phyloP scores from a whole-genome alignment of 2,888 invertebrate genomes.

The Emesis castigata region DNA sequence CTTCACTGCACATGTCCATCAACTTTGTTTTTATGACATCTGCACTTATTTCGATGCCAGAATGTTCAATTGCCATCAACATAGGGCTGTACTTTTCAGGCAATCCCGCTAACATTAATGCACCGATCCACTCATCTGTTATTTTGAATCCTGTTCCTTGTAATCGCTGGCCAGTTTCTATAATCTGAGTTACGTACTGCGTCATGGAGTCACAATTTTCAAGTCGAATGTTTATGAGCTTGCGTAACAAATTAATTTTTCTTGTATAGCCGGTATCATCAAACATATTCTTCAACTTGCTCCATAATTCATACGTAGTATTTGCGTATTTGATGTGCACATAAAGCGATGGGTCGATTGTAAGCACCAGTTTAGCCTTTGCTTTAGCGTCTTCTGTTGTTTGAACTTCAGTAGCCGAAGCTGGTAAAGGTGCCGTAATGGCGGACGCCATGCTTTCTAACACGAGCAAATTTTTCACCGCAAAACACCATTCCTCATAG shows the following conservation, averaged over 20 bases:
- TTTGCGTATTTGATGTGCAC: constrained; percentile 5
- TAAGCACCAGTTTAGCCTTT: constrained; percentile 5
- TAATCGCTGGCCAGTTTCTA: not conserved
- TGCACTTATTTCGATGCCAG: not conserved
- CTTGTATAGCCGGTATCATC: constrained; percentile 1
- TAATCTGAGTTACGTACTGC: not conserved
- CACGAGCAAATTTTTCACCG: not conserved
- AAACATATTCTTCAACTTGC: constrained; percentile 5
- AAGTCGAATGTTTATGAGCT: not conserved
- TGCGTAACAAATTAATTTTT: constrained; percentile 2
- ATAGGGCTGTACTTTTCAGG: not conserved
- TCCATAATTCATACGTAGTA: not conserved
- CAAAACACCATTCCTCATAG: constrained; percentile 8
- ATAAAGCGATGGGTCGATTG: constrained; percentile 5
- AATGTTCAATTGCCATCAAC: constrained; percentile 12
- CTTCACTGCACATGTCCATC: constrained; percentile 5
- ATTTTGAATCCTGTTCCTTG: not conserved
- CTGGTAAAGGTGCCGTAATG: not conserved
- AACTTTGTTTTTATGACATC: constrained; percentile 2
- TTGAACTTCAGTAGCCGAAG: not conserved
- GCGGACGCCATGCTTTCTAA: not conserved
- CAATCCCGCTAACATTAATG: constrained; percentile 5
- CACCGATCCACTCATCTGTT: constrained; percentile 5
- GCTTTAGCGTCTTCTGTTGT: not conserved
- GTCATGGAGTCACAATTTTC: constrained; percentile 5